These are phyloP conservation scores for honey bee (Apis mellifera) DNA, from an alignment of 1,140 invertebrate species.

Conservation along the genomic window DNA sequence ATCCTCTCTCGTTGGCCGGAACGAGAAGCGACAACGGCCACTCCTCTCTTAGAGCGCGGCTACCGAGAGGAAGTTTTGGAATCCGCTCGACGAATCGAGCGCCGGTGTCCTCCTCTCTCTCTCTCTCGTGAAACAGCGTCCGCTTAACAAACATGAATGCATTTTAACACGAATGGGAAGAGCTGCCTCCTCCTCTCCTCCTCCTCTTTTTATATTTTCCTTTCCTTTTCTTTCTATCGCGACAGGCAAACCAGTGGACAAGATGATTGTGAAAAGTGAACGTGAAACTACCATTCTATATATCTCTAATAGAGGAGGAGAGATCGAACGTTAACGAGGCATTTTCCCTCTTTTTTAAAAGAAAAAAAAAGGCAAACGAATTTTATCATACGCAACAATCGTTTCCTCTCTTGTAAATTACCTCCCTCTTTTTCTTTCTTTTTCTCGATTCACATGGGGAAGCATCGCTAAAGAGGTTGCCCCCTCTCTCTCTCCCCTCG, in stretches of 20 bases:
- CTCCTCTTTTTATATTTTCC: neutral
- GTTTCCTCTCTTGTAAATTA: too few relatives aligned
- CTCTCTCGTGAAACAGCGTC: neutral
- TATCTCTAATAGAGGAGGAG: too few relatives aligned
- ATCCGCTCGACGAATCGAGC: neutral
- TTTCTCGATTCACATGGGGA: too few relatives aligned
- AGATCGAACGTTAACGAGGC: too few relatives aligned
- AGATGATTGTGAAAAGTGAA: slow-evolving; percentile 16
- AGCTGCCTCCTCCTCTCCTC: neutral
- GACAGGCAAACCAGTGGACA: neutral
- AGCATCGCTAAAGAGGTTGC: too few relatives aligned
- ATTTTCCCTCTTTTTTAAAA: too few relatives aligned
- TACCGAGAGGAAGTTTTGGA: slow-evolving; percentile 1
- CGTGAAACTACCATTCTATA: too few relatives aligned
- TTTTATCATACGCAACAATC: too few relatives aligned
- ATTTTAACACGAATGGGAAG: slow-evolving; percentile 25
- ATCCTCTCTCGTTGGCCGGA: neutral
- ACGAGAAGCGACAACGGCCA: neutral
- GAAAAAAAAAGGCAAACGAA: too few relatives aligned
- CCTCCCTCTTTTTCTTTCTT: too few relatives aligned
- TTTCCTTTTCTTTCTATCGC: neutral
- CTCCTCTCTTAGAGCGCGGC: neutral
- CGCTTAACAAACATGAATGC: slow-evolving; percentile 38
- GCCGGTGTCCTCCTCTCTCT: neutral
- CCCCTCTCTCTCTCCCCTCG: too few relatives aligned